phyloP scores from a whole-genome alignment of 2,797 vertebrate species.

The Coregonus sp. region DNA sequence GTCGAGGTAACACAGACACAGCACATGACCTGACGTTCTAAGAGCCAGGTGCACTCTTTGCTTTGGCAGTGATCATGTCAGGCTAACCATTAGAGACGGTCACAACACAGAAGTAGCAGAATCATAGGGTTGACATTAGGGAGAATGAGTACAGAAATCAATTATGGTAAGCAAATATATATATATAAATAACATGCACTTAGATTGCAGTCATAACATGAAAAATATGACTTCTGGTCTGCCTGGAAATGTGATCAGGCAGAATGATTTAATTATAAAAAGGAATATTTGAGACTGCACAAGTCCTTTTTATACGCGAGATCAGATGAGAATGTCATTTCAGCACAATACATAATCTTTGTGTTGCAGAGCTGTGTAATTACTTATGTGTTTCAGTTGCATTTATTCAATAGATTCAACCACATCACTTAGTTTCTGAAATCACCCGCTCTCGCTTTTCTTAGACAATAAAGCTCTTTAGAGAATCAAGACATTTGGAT shows the following conservation, averaged over 20 bases:
- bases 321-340: background rate
- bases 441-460: background rate
- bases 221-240: background rate
- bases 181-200: background rate
- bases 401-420: conserved; percentile 53
- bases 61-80: conserved; percentile 32
- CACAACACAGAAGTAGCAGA: background rate
- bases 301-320: background rate
- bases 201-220: background rate
- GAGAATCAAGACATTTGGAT: no score
- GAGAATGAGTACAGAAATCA: background rate
- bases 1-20: no score
- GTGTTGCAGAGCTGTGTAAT: background rate
- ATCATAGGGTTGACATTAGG: background rate
- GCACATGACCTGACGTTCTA: background rate
- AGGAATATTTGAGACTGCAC: background rate
- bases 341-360: background rate
- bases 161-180: background rate
- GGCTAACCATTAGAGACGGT: background rate
- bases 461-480: no score
- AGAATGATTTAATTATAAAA: background rate
- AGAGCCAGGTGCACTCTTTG: conserved; percentile 34
- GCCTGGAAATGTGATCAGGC: background rate
- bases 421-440: background rate
- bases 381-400: conserved; percentile 36